phyloP scores from a whole-genome alignment of 2,888 invertebrate genomes.

The Yponomeuta malinellus region DNA sequence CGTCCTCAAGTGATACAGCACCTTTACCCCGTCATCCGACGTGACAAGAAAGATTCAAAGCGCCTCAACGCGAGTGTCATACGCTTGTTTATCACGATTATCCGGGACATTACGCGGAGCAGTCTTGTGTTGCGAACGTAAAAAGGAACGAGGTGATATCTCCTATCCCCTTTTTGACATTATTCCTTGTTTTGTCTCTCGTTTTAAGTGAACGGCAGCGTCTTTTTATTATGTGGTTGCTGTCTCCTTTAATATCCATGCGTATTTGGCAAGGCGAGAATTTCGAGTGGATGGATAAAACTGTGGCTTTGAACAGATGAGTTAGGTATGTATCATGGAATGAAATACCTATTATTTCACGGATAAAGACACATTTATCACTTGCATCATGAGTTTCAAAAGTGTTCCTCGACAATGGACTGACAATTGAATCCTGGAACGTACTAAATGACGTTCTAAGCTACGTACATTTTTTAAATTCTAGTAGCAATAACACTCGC shows the following conservation, averaged over 20 bases:
- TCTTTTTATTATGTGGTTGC: slow-evolving; percentile 3
- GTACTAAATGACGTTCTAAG: too few relatives aligned
- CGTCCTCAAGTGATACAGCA: background rate
- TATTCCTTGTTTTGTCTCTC: slow-evolving; percentile 14
- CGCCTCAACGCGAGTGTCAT: background rate
- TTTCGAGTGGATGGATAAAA: background rate
- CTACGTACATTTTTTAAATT: too few relatives aligned
- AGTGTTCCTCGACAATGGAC: too few relatives aligned
- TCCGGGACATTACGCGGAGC: slow-evolving; percentile 30
- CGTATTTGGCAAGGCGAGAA: background rate
- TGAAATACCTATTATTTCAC: too few relatives aligned
- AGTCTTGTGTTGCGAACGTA: slow-evolving; percentile 25
- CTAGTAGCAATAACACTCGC: too few relatives aligned
- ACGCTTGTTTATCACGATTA: slow-evolving; percentile 37
- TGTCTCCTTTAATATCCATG: background rate
- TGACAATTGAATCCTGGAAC: too few relatives aligned
- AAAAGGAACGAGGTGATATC: slow-evolving; percentile 27
- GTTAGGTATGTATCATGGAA: too few relatives aligned
- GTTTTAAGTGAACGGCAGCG: slow-evolving; percentile 11
- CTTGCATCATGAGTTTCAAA: too few relatives aligned
- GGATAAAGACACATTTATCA: too few relatives aligned
- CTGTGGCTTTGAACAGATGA: background rate
- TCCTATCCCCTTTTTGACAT: slow-evolving; percentile 21
- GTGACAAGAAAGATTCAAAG: slow-evolving; percentile 11
- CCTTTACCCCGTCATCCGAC: background rate